Conservation (phyloP, 2,113 vertebrate species). For the Ctenodactylus gundi region DNA sequence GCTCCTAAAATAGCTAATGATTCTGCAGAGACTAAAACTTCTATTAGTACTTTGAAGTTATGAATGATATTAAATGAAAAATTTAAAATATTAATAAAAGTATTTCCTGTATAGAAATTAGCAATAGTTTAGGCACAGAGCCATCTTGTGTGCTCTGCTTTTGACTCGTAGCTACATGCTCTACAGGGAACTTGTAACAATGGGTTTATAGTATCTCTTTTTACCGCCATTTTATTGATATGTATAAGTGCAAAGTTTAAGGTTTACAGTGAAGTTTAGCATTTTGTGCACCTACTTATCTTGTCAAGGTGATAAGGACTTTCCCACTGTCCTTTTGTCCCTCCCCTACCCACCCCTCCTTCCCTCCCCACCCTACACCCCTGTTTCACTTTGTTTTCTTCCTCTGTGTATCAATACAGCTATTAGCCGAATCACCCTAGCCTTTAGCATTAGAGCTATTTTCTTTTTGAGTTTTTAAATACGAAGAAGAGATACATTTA, state of each 20-base stretch:
- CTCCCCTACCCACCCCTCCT: too few relatives aligned
- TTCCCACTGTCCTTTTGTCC: too few relatives aligned
- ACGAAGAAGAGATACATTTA: not conserved
- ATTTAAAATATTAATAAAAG: not conserved
- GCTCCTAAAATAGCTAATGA: not conserved
- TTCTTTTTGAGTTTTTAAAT: slow-evolving; percentile 45
- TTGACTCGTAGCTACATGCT: not conserved
- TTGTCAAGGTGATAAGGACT: too few relatives aligned
- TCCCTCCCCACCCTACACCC: too few relatives aligned
- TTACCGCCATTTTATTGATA: too few relatives aligned
- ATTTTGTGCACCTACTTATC: too few relatives aligned
- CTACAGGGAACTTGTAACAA: not conserved
- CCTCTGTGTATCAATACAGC: not conserved
- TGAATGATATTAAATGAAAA: not conserved
- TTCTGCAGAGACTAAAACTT: not conserved
- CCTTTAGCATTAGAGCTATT: not conserved
- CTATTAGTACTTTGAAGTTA: not conserved
- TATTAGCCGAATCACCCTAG: not conserved
- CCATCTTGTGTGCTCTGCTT: not conserved
- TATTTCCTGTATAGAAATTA: not conserved
- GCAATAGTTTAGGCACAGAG: not conserved
- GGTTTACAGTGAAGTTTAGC: too few relatives aligned
- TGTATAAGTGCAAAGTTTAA: too few relatives aligned
- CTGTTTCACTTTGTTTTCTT: too few relatives aligned
- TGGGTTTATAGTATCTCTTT: too few relatives aligned